phyloP scores from a whole-genome alignment of 2,888 invertebrate genomes.

The Sicus ferrugineus region DNA sequence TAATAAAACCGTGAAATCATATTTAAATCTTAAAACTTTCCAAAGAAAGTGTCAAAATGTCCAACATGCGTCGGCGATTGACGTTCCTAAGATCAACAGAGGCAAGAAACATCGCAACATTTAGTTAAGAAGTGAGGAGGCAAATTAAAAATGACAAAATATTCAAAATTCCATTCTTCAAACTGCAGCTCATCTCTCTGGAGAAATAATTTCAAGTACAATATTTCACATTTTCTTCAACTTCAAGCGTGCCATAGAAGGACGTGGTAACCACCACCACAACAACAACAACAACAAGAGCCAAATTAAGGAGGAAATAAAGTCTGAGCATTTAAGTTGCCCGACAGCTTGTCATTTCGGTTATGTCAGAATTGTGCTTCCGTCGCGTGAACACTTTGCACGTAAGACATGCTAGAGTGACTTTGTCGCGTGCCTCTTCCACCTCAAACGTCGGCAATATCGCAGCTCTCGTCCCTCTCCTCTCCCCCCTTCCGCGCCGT shows the following conservation, averaged over 20 bases:
- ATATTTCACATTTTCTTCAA: conserved; percentile 9
- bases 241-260: background rate
- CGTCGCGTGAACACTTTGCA: background rate
- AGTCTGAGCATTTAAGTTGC: conserved; percentile 17
- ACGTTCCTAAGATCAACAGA: too few relatives aligned
- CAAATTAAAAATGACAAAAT: too few relatives aligned
- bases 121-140: too few relatives aligned
- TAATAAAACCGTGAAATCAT: too few relatives aligned
- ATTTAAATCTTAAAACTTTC: too few relatives aligned
- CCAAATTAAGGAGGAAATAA: background rate
- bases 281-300: too few relatives aligned
- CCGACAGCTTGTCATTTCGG: conserved; percentile 28
- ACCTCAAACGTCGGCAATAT: background rate
- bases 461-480: background rate
- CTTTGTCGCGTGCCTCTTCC: background rate
- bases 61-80: too few relatives aligned
- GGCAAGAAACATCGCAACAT: too few relatives aligned
- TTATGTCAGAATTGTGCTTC: conserved; percentile 25
- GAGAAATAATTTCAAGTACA: conserved; percentile 11
- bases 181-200: background rate
- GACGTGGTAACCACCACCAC: too few relatives aligned
- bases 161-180: too few relatives aligned
- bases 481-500: background rate
- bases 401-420: background rate
- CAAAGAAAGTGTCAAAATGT: too few relatives aligned